Evolutionary conservation across 1,140 invertebrate species (phyloP), one percentile per base, ranked within the genome.

Genomic region (Leucophenga varia): DNA sequence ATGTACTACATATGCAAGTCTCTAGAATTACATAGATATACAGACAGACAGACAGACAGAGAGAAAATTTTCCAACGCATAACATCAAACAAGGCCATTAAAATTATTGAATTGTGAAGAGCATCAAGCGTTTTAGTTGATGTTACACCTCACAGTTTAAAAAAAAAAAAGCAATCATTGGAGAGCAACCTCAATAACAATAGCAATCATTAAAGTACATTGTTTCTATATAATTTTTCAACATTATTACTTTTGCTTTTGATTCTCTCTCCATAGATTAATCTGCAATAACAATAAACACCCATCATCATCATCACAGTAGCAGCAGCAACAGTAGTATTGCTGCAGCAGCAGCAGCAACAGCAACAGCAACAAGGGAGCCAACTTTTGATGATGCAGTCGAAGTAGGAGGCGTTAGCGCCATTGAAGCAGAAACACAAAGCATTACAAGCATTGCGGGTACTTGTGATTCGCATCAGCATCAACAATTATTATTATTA

Each of bases 401-500:
- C n/a, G n/a, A n/a, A n/a, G n/a, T n/a, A n/a, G n/a, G n/a, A n/a
- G n/a, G n/a, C n/a, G n/a, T n/a, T 45, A 25, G 12, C 18, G 41
- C 12, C 43, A 40, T 40, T 17, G 45, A 47, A 16, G 14, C 16
- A 25, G 64, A 68, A 32, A 43, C 47, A 17, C 64, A 60, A 31
- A 68, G 64, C 36, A 52, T 55, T 21, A 59, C 47, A 39, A 68
- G 64, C 46, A 47, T 53, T 21, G 53, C 57, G 21, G 55, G 44
- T 21, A 68, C 64, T 60, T 68, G 64, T 41, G 64, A 68, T 58
- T 68, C 64, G 49, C 64, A 68, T 63, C 64, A 55, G 25, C 49
- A 54, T 13, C 45, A 55, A 40, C 47, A 52, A 13, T 46, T 43
- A 21, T 47, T 56, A 17, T 43, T 45, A 10, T n/a, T 46, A 7